Conservation (phyloP, 2,113 vertebrate genomes). For the Chloropsis hardwickii region DNA sequence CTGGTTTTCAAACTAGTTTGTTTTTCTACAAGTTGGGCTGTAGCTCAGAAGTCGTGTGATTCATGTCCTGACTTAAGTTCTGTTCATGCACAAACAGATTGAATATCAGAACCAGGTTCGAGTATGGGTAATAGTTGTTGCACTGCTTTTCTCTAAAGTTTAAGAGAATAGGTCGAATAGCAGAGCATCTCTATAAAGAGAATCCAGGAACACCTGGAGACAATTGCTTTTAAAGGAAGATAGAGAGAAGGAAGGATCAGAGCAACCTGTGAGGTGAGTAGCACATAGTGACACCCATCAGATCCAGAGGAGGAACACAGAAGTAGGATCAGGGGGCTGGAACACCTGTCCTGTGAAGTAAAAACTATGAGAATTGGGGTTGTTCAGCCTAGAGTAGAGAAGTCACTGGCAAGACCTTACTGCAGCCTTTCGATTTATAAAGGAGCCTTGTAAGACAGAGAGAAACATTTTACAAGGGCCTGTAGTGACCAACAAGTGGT, state of each 20-base stretch:
- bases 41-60: neutral
- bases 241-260: neutral
- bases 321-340: neutral
- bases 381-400: neutral
- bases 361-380: neutral
- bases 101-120: neutral
- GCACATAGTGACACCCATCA: neutral
- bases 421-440: neutral
- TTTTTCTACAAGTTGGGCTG: neutral
- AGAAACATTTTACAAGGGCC: neutral
- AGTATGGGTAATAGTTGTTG: neutral
- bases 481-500: neutral
- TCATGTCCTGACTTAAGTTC: neutral
- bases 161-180: neutral
- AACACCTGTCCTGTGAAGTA: neutral
- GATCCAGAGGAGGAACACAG: neutral
- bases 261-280: neutral
- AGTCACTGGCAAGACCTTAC: neutral
- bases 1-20: neutral
- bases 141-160: neutral
- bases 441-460: neutral
- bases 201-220: neutral
- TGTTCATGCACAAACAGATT: neutral
- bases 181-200: neutral
- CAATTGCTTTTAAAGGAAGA: neutral